Conservation (phyloP, 1,140 invertebrate species). For the Sitobion miscanthi region DNA sequence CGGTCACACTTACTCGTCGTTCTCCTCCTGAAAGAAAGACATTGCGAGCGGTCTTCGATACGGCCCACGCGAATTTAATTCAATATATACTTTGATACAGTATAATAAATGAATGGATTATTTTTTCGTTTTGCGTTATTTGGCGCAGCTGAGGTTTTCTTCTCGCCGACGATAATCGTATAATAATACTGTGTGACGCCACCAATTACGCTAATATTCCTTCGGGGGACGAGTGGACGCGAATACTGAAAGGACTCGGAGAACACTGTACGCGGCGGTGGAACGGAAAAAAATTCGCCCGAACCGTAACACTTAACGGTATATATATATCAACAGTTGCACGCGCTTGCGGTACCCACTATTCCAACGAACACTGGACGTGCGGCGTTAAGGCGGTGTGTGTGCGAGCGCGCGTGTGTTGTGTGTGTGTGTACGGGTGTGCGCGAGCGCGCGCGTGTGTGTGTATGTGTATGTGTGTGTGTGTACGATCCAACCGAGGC, state of each 20-base stretch:
- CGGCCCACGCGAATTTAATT: not conserved
- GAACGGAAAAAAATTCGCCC: not conserved
- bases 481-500: not conserved
- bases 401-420: not conserved
- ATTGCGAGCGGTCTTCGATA: not conserved
- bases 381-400: not conserved
- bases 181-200: not conserved
- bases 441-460: not conserved
- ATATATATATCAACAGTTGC: conserved; percentile 30
- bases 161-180: not conserved
- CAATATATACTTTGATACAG: not conserved
- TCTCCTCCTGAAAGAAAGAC: conserved; percentile 43
- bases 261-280: not conserved
- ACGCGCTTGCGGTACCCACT: not conserved
- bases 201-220: not conserved
- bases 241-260: not conserved
- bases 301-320: not conserved
- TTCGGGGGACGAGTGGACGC: not conserved
- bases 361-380: conserved; percentile 12
- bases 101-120: not conserved
- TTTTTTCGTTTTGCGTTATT: not conserved
- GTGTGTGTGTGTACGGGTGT: not conserved
- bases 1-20: not conserved
- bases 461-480: not conserved
- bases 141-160: not conserved